These are phyloP conservation scores for Crioceris asparagi DNA, from an alignment of 2,888 invertebrate genomes.

Conservation along the genomic window DNA sequence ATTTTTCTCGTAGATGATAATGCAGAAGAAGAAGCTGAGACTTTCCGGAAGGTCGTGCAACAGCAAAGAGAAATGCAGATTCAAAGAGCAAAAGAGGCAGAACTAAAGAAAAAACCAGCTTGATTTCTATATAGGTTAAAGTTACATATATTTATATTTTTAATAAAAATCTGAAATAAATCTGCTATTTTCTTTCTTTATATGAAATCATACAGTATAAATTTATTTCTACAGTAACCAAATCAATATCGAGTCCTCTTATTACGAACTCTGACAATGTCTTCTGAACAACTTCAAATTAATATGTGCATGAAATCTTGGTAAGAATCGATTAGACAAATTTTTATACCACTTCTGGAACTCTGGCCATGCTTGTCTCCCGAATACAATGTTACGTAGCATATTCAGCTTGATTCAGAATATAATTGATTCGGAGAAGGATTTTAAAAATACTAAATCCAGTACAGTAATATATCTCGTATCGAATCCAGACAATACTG, in stretches of 20 bases:
- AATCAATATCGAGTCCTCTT: too few species aligned
- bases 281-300: slow-evolving; percentile 5
- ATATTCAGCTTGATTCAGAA: slow-evolving; percentile 25
- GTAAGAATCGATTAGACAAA: slow-evolving; percentile 4
- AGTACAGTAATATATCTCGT: slow-evolving; percentile 19
- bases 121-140: not conserved
- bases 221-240: too few species aligned
- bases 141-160: too few species aligned
- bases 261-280: too few species aligned
- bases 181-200: not conserved
- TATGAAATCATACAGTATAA: too few species aligned
- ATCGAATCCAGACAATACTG: slow-evolving; percentile 16
- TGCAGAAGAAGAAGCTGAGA: slow-evolving; percentile 29
- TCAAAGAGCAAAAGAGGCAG: slow-evolving; percentile 34
- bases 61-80: slow-evolving; percentile 35
- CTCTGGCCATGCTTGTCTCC: slow-evolving; percentile 12
- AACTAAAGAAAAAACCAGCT: slow-evolving; percentile 16
- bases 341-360: not conserved
- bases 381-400: slow-evolving; percentile 24
- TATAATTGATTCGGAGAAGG: slow-evolving; percentile 22
- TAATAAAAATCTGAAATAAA: not conserved
- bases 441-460: slow-evolving; percentile 23
- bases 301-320: slow-evolving; percentile 3
- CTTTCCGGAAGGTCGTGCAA: slow-evolving; percentile 32
- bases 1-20: slow-evolving; percentile 10